Conservation (phyloP, 1,140 invertebrate species). For the Drosophila nebulosa region DNA sequence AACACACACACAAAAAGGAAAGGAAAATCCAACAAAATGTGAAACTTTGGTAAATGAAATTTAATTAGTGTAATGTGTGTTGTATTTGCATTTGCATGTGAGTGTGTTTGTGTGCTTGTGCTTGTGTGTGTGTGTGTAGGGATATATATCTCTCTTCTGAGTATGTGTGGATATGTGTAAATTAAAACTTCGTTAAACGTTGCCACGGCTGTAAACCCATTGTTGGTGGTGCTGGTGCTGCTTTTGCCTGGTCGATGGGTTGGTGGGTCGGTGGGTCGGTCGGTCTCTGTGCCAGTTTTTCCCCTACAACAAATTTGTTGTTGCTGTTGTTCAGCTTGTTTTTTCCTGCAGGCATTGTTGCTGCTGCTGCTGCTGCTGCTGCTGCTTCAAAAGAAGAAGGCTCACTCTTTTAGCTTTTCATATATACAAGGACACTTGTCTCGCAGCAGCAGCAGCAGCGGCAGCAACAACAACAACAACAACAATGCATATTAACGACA, state of each 20-base stretch:
- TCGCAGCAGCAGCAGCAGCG: constrained; percentile 22
- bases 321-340: not conserved
- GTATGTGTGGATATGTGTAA: constrained; percentile 34
- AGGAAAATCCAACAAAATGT: constrained; percentile 24
- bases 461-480: constrained; percentile 43
- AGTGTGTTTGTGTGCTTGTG: constrained; percentile 5
- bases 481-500: constrained; percentile 77
- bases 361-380: too few species aligned
- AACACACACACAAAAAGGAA: not conserved
- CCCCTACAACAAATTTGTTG: not conserved
- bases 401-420: constrained; percentile 7
- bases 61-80: constrained; percentile 67
- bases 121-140: not conserved
- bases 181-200: constrained; percentile 75
- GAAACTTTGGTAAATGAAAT: constrained; percentile 67
- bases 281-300: constrained; percentile 6
- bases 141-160: not conserved
- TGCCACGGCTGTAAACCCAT: constrained; percentile 50
- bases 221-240: constrained; percentile 27
- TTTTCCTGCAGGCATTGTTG: not conserved
- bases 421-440: constrained; percentile 50
- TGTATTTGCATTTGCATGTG: constrained; percentile 11
- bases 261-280: too few species aligned
- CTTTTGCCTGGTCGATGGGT: not conserved
- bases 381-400: not conserved